Evolutionary conservation across 1,140 invertebrate genomes (phyloP), one percentile per base, ranked within the genome.

Genomic region (Zaprionus davidi): DNA sequence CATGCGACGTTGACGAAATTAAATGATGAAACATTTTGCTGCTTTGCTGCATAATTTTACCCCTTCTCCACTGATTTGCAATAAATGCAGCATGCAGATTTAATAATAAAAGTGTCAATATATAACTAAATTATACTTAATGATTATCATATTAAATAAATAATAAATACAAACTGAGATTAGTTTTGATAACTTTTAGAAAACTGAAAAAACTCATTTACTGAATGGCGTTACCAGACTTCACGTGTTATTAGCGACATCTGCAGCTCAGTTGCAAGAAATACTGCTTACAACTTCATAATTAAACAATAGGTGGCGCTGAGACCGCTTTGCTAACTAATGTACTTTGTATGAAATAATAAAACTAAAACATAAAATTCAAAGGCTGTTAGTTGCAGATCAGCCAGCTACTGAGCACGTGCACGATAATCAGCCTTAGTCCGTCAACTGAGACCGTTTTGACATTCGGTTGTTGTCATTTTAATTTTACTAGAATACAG

Each of bases 21-120:
- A 57, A 74, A 58, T 31, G 17, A 69, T 56, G 31, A 24, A 67
- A 73, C n/a, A 67, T 34, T 28, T 28, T 60, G 24, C 34, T 59
- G 31, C 62, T n/a, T n/a, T n/a, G 9, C 34, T 59, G 31, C 62
- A 71, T 70, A 41, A 62, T 7, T 44, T 44, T 7, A n/a, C n/a
- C 7, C 28, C 28, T 31, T 31, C 31, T 7, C 31, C 31, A 0
- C 9, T 2, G 31, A 31, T 31, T 11, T 31, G 0, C 7, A 7
- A 31, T 9, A 7, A 9, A 31, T 31, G 28, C 28, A 31, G 1
- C 7, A 6, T 31, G 7, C 6, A 31, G 7, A 7, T 28, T 7
- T 11, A 31, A 31, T 31, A 31, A 11, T 9, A 9, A 11, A 31
- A 31, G 2, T 9, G 31, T 1, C 9, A 31, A 31, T 31, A 9